phyloP scores from a whole-genome alignment of 2,888 invertebrate species.

The Drosophila imparisetae region DNA sequence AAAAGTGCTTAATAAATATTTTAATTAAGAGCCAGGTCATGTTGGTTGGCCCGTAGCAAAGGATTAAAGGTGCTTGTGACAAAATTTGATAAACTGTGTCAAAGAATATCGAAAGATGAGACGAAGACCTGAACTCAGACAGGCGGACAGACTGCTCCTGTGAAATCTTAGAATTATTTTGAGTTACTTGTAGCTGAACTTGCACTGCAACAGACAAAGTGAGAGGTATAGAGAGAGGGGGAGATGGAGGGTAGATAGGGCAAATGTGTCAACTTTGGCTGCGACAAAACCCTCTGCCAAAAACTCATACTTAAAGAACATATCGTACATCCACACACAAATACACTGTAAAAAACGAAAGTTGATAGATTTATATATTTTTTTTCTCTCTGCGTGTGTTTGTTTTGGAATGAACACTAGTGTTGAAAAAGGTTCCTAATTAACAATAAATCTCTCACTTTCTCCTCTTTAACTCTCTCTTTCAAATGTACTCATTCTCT shows the following conservation, averaged over 20 bases:
- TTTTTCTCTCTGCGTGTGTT: neutral
- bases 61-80: conserved; percentile 26
- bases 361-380: accelerated
- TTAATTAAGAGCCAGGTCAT: conserved; percentile 62
- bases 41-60: neutral
- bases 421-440: no score
- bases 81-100: conserved; percentile 17
- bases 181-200: conserved; percentile 17
- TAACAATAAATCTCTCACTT: neutral
- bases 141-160: conserved; percentile 5
- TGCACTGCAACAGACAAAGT: neutral
- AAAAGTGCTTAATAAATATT: conserved; percentile 74
- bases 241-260: neutral
- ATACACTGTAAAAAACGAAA: neutral
- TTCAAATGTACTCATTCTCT: no score
- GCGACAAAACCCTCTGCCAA: conserved; percentile 49
- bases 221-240: no score
- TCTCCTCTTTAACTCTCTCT: no score
- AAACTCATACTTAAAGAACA: conserved; percentile 59
- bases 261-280: conserved; percentile 37
- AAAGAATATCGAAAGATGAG: conserved; percentile 20
- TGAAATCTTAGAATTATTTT: conserved; percentile 29
- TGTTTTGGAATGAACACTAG: neutral
- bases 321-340: conserved; percentile 22
- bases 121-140: neutral